Percentiles rank a stretch among this genome's conserved stretches.
phyloP scores from a whole-genome alignment of 2,888 invertebrate genomes.

The Sesamia inferens region DNA sequence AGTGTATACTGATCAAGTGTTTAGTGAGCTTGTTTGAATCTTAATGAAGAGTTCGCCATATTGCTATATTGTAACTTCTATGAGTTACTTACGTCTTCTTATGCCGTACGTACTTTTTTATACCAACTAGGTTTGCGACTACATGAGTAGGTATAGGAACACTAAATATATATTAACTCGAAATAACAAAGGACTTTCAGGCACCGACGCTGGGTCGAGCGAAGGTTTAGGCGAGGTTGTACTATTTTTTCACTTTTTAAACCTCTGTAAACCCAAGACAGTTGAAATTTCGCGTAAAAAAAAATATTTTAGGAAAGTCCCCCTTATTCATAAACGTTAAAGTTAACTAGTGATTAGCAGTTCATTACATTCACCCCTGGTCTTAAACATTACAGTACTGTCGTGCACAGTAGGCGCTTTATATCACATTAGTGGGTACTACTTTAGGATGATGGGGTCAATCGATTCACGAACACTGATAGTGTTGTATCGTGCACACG shows the following conservation, averaged over 20 bases:
- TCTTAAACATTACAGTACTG: constrained; percentile 12
- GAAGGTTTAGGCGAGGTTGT: no score
- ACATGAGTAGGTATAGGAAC: neutral
- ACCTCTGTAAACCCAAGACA: no score
- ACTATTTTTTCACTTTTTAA: no score
- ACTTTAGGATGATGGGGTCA: neutral
- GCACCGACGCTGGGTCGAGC: neutral
- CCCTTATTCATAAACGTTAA: no score
- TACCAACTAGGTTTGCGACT: neutral
- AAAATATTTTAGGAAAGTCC: no score
- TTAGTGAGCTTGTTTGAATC: constrained; percentile 36
- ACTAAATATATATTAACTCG: neutral
- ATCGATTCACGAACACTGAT: neutral
- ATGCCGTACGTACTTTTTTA: neutral
- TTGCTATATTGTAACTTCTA: constrained; percentile 1
- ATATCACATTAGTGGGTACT: neutral
- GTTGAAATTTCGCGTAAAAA: no score
- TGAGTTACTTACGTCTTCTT: neutral
- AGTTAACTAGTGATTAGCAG: no score
- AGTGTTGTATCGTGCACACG: neutral
- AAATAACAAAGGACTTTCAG: neutral
- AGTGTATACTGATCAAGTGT: constrained; percentile 44
- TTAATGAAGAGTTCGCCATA: constrained; percentile 22
- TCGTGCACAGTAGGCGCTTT: neutral
- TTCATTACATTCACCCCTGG: constrained; percentile 10